Evolutionary conservation across 2,888 invertebrate species (phyloP), one percentile per base, ranked within the genome.

Genomic region (Pandemis heparana): DNA sequence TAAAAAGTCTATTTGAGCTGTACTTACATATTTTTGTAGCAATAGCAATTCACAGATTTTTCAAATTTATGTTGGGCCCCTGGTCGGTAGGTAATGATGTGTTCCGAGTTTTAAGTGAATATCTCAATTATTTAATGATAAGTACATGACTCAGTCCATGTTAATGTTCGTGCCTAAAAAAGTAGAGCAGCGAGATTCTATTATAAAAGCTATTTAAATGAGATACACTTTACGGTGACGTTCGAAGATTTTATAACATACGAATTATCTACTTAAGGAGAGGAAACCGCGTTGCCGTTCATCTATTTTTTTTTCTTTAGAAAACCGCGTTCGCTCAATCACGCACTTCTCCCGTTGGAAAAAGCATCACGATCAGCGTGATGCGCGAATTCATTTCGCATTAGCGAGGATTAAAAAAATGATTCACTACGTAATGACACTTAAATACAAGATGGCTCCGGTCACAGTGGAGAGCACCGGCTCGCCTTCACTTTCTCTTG

Each of bases 401-500:
- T 74, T 74, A 70, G 69, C 43, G 71, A 23, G 51, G 39, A 48
- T 70, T 60, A 70, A 70, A 65, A 68, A 46, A 51, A 65, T 74
- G 69, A 70, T 51, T 70, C 60, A 65, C 73, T 74, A 69, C 51
- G 64, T 74, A 74, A 70, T 74, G 70, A 60, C 70, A 61, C 65
- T 41, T 74, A 65, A 74, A 74, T 64, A 65, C 23, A 18, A 14
- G 39, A 56, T 16, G 16, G 48, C 64, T 18, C 9, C 64, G 79
- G 79, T 81, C 81, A 77, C 73, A 77, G 77, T 72, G 76, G 75
- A 39, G 75, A 76, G 78, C 80, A 81, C 80, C 59, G 77, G 77
- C 81, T 79, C 82, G 76, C 82, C 73, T 83, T 87, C 85, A 88
- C 88, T 88, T 88, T 88, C 88, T 84, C 88, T 75, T 78, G 78